These are phyloP conservation scores for Catagonus wagneri DNA, from an alignment of 2,113 vertebrate genomes.

Conservation along the genomic window DNA sequence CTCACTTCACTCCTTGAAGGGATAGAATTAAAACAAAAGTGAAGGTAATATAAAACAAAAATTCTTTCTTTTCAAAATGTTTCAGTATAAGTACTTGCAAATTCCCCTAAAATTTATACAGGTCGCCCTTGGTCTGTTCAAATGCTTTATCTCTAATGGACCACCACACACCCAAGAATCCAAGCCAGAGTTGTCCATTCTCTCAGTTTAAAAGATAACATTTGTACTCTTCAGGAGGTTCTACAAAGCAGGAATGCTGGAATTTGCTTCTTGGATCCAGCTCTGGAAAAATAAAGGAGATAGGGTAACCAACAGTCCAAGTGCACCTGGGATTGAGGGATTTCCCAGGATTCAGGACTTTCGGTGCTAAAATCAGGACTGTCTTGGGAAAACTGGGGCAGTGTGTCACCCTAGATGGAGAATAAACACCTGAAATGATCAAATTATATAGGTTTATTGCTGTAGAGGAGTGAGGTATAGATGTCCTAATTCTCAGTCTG, in stretches of 20 bases:
- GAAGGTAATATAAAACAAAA: neutral
- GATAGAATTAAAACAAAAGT: neutral
- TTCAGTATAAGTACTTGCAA: neutral
- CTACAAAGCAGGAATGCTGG: neutral
- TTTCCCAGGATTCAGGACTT: neutral
- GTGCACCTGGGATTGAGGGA: neutral
- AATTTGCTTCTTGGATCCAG: neutral
- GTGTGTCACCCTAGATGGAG: neutral
- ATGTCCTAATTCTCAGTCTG: neutral
- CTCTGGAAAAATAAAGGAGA: neutral
- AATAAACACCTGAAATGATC: neutral
- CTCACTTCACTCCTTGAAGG: neutral
- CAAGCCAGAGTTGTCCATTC: neutral
- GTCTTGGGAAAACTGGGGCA: neutral
- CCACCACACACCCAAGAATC: neutral
- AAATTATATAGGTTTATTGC: neutral
- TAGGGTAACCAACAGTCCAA: neutral
- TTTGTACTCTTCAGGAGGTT: neutral
- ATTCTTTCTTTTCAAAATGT: neutral
- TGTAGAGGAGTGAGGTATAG: neutral
- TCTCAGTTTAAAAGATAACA: neutral
- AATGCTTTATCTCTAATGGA: neutral
- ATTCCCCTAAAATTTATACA: neutral
- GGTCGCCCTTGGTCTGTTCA: neutral
- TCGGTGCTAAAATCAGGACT: neutral